Percentiles rank a stretch among this genome's conserved stretches.
Conservation (phyloP, 2,797 vertebrate genomes). For the Mormyrus hasselquistii region DNA sequence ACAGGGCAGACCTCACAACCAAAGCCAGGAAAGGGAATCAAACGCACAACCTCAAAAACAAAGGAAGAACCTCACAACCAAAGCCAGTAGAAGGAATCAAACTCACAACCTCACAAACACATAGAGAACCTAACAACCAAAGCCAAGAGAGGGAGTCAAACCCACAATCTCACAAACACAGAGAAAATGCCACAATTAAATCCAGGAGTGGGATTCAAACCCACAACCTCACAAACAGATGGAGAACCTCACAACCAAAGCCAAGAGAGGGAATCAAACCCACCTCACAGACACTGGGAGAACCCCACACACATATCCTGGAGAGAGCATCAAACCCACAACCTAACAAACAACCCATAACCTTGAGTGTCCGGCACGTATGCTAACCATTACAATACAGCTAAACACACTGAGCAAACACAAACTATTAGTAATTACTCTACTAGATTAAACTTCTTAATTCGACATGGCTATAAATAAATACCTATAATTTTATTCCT, state of each 20-base stretch:
- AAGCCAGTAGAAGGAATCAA: not conserved
- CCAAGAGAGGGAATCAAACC: not conserved
- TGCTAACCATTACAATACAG: not conserved
- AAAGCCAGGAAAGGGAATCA: not conserved
- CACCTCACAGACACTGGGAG: not conserved
- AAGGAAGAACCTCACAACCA: not conserved
- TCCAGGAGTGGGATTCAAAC: not conserved
- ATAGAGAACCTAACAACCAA: not conserved
- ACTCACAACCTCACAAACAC: not conserved
- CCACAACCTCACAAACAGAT: not conserved
- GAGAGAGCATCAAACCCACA: not conserved
- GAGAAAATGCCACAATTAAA: not conserved
- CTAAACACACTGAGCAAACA: not conserved
- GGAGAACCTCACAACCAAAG: not conserved
- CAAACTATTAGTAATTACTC: not conserved
- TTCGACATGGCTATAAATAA: not conserved
- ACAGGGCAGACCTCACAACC: not conserved
- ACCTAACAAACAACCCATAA: not conserved
- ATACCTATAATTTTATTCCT: not conserved
- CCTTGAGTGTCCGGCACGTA: not conserved
- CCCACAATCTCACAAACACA: not conserved
- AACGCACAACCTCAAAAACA: not conserved
- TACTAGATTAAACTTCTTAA: not conserved
- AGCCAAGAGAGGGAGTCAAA: not conserved
- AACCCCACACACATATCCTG: not conserved